Base-by-base conservation (phyloP, 2,888 invertebrate genomes). In the Brachycybe producta region DNA sequence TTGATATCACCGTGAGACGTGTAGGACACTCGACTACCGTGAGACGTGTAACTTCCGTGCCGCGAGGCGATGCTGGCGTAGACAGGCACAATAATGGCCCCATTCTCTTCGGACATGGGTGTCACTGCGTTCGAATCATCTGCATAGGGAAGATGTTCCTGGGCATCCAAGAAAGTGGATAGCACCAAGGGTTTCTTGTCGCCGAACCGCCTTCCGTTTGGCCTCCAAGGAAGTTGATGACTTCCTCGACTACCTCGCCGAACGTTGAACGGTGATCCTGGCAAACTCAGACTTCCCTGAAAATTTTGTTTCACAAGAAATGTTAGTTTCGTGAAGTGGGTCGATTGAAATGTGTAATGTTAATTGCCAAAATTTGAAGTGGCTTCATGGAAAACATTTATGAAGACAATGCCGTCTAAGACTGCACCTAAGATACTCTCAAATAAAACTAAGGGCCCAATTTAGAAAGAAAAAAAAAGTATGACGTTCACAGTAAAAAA, bases 81-180 rank as follows among this genome's bases (percentile, higher is more conserved):
- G 66, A 84, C 82, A 53, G 88, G 87, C 62, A 90, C 85, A 63
- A 91, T 84, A 70, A 91, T 88, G 66, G 87, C 87, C 65, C 90
- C 90, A 70, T 90, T 91, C 71, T 94, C 94, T 73, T 94, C 94
- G 57, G 91, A 92, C 84, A 92, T 90, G 49, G 95, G 95, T 55
- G 94, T 95, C 53, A 91, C 94, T 57, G 92, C 94, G 65, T 88
- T 88, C 56, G 92, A 92, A 72, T 94, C 95, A 68, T 95, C 95
- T 52, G 92, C 94, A 67, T 90, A 95, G 52, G 94, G 94, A 65
- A 95, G 77, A 70, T 91, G 90, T 73, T 90, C 88, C 64, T 71
- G 64, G 36, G 65, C 64, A 58, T 70, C 92, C 69, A 91, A 77
- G 74, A 91, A 91, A 59, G 91, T 91, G 62, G 88, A 90, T 59